Evolutionary conservation across 1,140 invertebrate species (phyloP), one percentile per base, ranked within the genome.

Genomic region (Rhizoglyphus robini): DNA sequence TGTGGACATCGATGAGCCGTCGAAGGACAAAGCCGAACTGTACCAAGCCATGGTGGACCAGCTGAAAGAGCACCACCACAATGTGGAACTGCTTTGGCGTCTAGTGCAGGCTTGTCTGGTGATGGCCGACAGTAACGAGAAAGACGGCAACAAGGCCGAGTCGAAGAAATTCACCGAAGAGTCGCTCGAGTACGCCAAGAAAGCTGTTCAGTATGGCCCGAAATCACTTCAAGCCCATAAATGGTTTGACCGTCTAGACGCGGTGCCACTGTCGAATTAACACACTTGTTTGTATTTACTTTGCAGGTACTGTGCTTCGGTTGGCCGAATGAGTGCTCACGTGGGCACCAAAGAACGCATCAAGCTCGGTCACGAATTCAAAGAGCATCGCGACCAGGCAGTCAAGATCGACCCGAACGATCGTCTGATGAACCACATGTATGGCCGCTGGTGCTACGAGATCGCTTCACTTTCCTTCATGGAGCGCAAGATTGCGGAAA

Each of bases 321-420:
- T 87, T 59, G 87, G 87, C 36, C 76, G 76, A 67, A 75, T 80
- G 69, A 80, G 81, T 46, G 79, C 84, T 46, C 82, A 79, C 74
- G 73, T 82, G 27, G 73, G 79, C n/a, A n/a, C n/a, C n/a, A n/a
- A n/a, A n/a, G n/a, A n/a, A n/a, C n/a, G n/a, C n/a, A n/a, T n/a
- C n/a, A 13, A 78, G 70, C 68, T 38, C 36, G 59, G 58, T 13
- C 57, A 66, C 47, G 31, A 67, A 48, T 68, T 64, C 32, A 65
- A 78, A 73, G 77, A 84, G 69, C 86, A 88, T 73, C 79, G 88
- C 67, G 81, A 85, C 70, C 78, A 76, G 71, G 86, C 86, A 1
- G 75, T 88, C 48, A 69, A 79, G 47, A 70, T 89, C 18, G 81
- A 81, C 60, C 84, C 85, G n/a, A 69, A 75, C 13, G 86, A 88